These are phyloP conservation scores for Upupa epops DNA, from an alignment of 2,113 vertebrate genomes.

Conservation along the genomic window DNA sequence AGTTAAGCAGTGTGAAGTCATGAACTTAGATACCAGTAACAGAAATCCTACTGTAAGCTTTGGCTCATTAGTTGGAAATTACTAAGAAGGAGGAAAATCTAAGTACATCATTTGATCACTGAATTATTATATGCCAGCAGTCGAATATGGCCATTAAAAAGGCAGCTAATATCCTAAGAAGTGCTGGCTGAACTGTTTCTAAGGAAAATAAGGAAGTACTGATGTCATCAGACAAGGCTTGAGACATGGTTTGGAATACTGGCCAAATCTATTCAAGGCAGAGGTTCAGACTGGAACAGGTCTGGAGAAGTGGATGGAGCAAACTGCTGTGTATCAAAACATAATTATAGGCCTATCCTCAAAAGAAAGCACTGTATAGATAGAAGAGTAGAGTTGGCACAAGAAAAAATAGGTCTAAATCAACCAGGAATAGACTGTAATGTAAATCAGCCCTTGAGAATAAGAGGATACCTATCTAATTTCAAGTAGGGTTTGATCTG, in stretches of 20 bases:
- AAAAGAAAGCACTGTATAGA: background rate
- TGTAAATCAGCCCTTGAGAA: background rate
- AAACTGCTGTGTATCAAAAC: background rate
- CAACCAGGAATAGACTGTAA: background rate
- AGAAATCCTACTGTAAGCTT: background rate
- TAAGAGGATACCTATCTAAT: background rate
- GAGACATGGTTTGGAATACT: background rate
- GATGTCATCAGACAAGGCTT: background rate
- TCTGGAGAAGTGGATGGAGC: background rate
- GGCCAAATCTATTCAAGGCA: background rate
- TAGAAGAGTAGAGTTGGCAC: background rate
- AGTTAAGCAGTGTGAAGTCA: background rate
- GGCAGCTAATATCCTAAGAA: background rate
- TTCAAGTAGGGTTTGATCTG: background rate
- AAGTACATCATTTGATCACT: background rate
- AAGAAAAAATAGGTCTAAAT: background rate
- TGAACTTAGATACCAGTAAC: background rate
- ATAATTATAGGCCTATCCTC: background rate
- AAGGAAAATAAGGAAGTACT: background rate
- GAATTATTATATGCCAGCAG: background rate
- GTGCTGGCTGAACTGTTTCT: background rate
- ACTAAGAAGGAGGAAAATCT: background rate
- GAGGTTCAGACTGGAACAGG: background rate
- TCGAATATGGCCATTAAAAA: background rate
- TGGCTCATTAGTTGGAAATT: background rate